Base-by-base conservation (phyloP, 53 echinoderm and acorn worm species). In the Antedon mediterranea region DNA sequence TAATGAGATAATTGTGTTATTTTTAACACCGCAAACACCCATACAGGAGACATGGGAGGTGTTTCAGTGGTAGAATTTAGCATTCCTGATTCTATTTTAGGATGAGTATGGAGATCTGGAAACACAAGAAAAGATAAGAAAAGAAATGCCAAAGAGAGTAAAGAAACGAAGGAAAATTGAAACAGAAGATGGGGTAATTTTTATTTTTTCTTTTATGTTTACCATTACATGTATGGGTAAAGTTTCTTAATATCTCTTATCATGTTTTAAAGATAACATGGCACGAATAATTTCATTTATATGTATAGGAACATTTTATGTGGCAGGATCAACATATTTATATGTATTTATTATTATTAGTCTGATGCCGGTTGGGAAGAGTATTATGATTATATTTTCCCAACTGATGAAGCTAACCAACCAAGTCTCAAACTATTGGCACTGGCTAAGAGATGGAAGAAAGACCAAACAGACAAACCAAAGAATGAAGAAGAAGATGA, bases 311-410 rank as follows among this genome's bases (percentile, higher is more conserved):
- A n/a, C n/a, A n/a, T n/a, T 37, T 37, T 37, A 6, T 37, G 6
- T 37, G 37, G 37, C 4, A 6, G 37, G 11, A 37, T 11, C 37
- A 23, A 41, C 20, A 28, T 8, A 33, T 26, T 79, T 8, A 26
- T 8, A 73, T 75, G 34, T 73, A 31, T n/a, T 79, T 72, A 76
- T 73, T 28, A 30, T 73, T 84, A 72, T 29, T 88, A 98, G 98
- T 90, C 93, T 29, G 92, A 93, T 83, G 93, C 92, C 74, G 98
- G 98, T 28, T 98, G 98, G 98, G 98, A 98, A 79, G 98, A 98
- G 75, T 98, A 98, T 71, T 98, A 88, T 72, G 98, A 98, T 74
- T 98, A 92, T 85, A 98, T 98, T 82, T 98, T 98, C 85, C 98
- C 92, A 31, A 86, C 92, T 6, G 98, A 98, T 81, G 92, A 92